Conservation (phyloP, 1,140 invertebrate species). For the Drosophila subobscura region DNA sequence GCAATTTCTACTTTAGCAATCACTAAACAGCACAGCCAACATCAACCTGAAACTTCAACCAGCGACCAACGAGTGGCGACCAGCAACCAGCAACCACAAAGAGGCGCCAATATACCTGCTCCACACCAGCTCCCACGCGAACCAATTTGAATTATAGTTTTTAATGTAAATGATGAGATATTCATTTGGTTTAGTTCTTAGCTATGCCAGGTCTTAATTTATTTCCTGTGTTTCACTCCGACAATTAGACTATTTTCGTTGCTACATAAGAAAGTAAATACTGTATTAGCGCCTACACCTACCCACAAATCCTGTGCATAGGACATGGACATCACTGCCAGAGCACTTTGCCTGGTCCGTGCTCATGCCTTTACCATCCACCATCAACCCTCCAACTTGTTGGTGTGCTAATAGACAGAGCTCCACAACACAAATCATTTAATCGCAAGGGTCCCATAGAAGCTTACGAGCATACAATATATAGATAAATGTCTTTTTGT, state of each 20-base stretch:
- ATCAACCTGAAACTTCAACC: constrained; percentile 18
- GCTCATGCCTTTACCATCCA: no score
- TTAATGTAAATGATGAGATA: constrained; percentile 60
- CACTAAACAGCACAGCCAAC: constrained; percentile 39
- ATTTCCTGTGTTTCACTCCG: constrained; percentile 77
- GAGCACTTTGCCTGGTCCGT: no score
- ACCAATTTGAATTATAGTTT: constrained; percentile 25
- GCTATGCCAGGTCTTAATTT: constrained; percentile 61
- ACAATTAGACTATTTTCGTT: constrained; percentile 73
- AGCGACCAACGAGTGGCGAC: background rate
- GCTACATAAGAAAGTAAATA: constrained; percentile 72
- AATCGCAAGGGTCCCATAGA: constrained; percentile 20
- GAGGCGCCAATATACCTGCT: constrained; percentile 13
- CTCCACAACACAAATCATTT: constrained; percentile 1
- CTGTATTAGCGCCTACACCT: constrained; percentile 39
- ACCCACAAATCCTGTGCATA: constrained; percentile 49
- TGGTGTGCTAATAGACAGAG: no score
- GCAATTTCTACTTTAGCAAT: constrained; percentile 75
- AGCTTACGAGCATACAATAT: constrained; percentile 1
- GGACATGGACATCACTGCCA: constrained; percentile 1
- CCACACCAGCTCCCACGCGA: constrained; percentile 13
- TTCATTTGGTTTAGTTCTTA: constrained; percentile 64
- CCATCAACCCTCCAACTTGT: no score
- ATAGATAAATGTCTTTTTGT: constrained; percentile 45
- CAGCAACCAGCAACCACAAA: constrained; percentile 1